Evolutionary conservation across 2,113 vertebrate genomes (phyloP), one percentile per base, ranked within the genome.

Genomic region (Actenoides hombroni): DNA sequence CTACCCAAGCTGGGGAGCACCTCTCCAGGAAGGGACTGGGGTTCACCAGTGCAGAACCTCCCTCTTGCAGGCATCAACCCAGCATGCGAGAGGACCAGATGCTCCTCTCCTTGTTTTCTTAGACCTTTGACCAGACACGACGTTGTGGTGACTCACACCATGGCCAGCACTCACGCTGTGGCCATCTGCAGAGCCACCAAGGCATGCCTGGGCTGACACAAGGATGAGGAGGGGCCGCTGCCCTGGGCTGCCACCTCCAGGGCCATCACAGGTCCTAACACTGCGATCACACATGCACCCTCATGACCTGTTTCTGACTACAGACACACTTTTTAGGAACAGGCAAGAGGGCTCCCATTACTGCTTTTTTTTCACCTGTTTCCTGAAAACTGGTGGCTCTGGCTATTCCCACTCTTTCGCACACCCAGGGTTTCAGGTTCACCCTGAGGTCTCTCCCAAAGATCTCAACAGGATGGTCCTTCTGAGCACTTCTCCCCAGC

Each of bases 121-220:
- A 64, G 28, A 15, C 63, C 61, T 83, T 37, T 0, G 17, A 31
- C 12, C 67, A 63, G 40, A 23, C 11, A 67, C 9, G 11, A 11
- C 1, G 21, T 25, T 0, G 0, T 18, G 10, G 46, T 29, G 56
- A 31, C 51, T 28, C 28, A 49, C 7, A 8, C 33, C 3, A 6
- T 1, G 5, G 37, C 19, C 48, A 49, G 23, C 20, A 29, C 51
- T 28, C 31, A 49, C 6, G 7, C 29, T 4, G 6, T 1, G 5
- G 37, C 19, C 48, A 49, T 11, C 24, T 83, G 40, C 0, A 0
- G 70, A 70, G 67, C 10, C 8, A 6, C 29, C 2, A 4, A 48
- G 13, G 35, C 2, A 6, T 9, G 31, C 37, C 1, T 1, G 8
- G 25, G 49, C 26, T 76, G 37, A 33, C 14, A 16, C 5, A 35